Conservation (phyloP, 2,888 invertebrate genomes). For the Dasysyrphus tricinctus region DNA sequence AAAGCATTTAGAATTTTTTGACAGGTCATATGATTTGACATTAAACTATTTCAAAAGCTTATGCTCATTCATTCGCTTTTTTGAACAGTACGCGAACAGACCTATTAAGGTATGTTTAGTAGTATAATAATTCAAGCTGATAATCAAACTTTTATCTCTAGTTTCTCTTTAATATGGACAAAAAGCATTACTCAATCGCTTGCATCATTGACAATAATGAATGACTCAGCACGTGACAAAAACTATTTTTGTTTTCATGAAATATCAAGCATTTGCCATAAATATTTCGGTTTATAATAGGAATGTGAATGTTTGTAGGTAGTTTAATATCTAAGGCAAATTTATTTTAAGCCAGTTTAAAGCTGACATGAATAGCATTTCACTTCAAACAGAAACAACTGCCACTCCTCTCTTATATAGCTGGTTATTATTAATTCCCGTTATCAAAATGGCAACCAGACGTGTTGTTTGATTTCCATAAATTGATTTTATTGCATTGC, state of each 20-base stretch:
- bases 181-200: not conserved
- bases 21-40: no score
- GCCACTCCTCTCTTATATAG: constrained; percentile 43
- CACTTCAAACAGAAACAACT: not conserved
- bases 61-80: no score
- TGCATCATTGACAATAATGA: constrained; percentile 5
- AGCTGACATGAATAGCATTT: constrained; percentile 1
- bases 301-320: not conserved
- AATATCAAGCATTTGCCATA: not conserved
- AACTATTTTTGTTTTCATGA: not conserved
- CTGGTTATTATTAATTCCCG: constrained; percentile 23
- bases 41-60: no score
- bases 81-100: no score
- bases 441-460: constrained; percentile 53
- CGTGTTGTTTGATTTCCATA: constrained; percentile 55
- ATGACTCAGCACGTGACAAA: constrained; percentile 1
- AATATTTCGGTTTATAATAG: not conserved
- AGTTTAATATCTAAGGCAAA: not conserved
- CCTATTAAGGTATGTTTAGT: no score
- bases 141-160: not conserved
- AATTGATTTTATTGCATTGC: constrained; percentile 52
- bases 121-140: no score
- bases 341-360: not conserved
- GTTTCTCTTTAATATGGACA: not conserved
- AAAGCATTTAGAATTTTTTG: no score